phyloP scores from a whole-genome alignment of 2,113 vertebrate species.

The Ceuthmochares aereus region DNA sequence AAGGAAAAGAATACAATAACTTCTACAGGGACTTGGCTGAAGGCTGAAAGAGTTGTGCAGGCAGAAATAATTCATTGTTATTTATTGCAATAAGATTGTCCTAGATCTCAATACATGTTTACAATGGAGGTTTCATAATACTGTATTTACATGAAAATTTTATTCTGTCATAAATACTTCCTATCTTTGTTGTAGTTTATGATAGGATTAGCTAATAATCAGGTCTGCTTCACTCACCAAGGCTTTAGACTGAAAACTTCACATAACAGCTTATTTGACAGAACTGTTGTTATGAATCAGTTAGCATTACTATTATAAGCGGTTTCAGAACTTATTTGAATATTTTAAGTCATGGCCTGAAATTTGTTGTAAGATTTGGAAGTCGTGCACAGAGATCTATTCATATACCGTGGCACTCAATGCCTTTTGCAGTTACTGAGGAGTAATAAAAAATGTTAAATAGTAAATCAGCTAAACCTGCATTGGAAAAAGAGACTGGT shows the following conservation, averaged over 20 bases:
- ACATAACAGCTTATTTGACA: not conserved
- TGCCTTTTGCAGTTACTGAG: not conserved
- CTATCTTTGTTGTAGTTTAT: not conserved
- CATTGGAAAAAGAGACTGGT: not conserved
- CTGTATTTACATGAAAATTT: not conserved
- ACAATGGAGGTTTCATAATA: not conserved
- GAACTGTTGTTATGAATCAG: not conserved
- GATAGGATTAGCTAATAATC: not conserved
- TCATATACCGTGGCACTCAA: not conserved
- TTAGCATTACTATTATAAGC: not conserved
- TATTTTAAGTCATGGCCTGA: not conserved
- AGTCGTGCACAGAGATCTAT: not conserved
- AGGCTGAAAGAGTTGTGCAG: not conserved
- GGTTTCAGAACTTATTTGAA: not conserved
- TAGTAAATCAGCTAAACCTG: not conserved
- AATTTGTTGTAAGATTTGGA: not conserved
- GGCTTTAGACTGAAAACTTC: not conserved
- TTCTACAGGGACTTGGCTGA: not conserved
- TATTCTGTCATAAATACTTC: not conserved
- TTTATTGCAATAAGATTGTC: not conserved
- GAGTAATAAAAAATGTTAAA: conserved; percentile 4
- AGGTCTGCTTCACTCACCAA: not conserved
- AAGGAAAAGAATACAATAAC: not conserved
- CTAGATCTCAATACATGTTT: not conserved
- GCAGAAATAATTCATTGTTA: not conserved